A percentile compares a stretch with the other conserved stretches of the same genome.
Evolutionary conservation across 2,888 invertebrate genomes (phyloP).

Genomic region (Tridacna gigas): DNA sequence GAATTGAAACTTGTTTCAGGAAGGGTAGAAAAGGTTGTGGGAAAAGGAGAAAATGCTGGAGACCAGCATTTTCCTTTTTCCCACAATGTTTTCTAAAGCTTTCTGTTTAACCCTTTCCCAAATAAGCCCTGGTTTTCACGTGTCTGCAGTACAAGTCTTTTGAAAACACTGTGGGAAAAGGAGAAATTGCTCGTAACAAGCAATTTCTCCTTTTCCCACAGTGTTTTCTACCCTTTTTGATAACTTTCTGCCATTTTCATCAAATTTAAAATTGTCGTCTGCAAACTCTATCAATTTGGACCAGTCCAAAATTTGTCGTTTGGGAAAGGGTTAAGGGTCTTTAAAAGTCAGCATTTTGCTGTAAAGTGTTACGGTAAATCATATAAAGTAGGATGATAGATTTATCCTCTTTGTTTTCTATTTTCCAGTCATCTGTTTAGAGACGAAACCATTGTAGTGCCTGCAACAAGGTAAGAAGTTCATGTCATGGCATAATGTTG

Average conservation of each 20-base stretch:
- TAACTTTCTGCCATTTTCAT: background rate
- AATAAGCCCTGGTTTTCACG: no score
- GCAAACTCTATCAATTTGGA: no score
- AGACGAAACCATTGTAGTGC: slow-evolving; percentile 70
- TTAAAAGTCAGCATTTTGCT: no score
- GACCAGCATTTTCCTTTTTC: no score
- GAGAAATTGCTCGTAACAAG: background rate
- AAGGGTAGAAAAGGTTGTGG: no score
- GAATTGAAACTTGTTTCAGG: no score
- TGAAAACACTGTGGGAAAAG: background rate
- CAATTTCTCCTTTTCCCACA: background rate
- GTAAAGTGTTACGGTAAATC: no score
- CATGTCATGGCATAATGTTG: background rate
- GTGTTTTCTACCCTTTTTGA: background rate
- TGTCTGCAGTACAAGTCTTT: background rate
- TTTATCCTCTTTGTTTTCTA: background rate
- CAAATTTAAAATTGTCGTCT: background rate
- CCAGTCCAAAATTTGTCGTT: no score
- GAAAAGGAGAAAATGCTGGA: no score
- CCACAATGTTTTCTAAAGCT: no score
- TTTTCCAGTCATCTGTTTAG: slow-evolving; percentile 74
- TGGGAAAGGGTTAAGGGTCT: no score
- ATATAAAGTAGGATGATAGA: no score
- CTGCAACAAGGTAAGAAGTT: slow-evolving; percentile 64
- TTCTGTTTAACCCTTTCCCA: background rate